These are phyloP conservation scores for Saguinus imperator DNA, from an alignment of 2,113 vertebrate species.

Conservation along the genomic window DNA sequence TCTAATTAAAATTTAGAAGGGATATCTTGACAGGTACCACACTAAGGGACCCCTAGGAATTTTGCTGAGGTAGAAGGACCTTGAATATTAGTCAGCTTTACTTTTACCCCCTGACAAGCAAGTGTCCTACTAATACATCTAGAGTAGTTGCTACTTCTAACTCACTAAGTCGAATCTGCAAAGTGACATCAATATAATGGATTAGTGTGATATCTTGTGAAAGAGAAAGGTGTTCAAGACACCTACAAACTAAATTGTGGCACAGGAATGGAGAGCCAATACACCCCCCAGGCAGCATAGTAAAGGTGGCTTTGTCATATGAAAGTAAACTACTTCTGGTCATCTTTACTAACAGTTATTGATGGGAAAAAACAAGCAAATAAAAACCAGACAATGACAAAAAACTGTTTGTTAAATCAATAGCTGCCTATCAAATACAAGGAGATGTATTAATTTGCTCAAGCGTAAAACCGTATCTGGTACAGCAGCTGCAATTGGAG, in stretches of 20 bases:
- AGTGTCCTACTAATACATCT: neutral
- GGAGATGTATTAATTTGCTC: neutral
- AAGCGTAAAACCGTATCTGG: neutral
- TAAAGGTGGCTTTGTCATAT: neutral
- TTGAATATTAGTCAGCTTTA: neutral
- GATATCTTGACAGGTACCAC: neutral
- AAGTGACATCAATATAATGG: neutral
- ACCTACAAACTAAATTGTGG: neutral
- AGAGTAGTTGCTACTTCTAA: neutral
- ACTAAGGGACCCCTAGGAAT: neutral
- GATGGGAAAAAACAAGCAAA: too few species aligned
- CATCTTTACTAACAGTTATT: neutral
- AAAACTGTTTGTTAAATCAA: neutral
- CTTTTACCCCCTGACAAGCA: neutral
- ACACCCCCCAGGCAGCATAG: neutral
- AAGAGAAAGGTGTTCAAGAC: neutral
- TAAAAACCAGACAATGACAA: neutral
- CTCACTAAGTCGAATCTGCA: neutral
- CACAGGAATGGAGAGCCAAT: neutral
- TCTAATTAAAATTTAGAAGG: neutral
- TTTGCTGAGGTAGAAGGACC: neutral
- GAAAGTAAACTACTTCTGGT: neutral
- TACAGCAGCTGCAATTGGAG: neutral
- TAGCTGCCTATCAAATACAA: neutral
- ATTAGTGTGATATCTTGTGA: neutral